Conservation (phyloP, 2,888 invertebrate genomes). For the Aplocera efformata region DNA sequence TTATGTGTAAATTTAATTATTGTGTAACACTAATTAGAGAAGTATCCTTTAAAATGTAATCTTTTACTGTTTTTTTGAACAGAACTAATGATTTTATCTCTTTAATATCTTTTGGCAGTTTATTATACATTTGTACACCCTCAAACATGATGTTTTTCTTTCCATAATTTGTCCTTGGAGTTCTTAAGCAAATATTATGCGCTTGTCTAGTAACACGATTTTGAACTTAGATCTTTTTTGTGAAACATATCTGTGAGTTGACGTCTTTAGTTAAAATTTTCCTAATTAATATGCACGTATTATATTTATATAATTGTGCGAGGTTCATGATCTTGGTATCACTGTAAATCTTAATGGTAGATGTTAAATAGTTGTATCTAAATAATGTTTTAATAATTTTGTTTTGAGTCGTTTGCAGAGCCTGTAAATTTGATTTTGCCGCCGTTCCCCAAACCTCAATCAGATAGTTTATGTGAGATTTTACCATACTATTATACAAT, state of each 20-base stretch:
- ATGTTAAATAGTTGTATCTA: too few species aligned
- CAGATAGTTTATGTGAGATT: constrained; percentile 22
- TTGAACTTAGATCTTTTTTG: background rate
- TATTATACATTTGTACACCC: background rate
- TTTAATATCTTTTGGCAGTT: background rate
- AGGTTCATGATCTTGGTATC: too few species aligned
- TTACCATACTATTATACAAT: constrained; percentile 21
- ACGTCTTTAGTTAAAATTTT: too few species aligned
- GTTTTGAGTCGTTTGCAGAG: too few species aligned
- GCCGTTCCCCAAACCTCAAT: background rate
- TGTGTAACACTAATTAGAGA: too few species aligned
- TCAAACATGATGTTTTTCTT: too few species aligned
- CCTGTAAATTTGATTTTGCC: background rate
- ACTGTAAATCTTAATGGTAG: background rate
- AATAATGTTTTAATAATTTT: too few species aligned
- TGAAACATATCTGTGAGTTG: background rate
- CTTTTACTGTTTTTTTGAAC: background rate
- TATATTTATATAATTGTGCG: background rate
- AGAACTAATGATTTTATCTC: too few species aligned
- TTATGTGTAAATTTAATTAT: too few species aligned
- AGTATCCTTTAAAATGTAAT: background rate
- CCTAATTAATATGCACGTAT: too few species aligned
- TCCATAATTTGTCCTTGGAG: background rate
- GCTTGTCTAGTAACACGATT: background rate
- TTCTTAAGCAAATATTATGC: background rate